These are phyloP conservation scores for Protobothrops mucrosquamatus DNA, from an alignment of 2,113 vertebrate species.

Conservation along the genomic window DNA sequence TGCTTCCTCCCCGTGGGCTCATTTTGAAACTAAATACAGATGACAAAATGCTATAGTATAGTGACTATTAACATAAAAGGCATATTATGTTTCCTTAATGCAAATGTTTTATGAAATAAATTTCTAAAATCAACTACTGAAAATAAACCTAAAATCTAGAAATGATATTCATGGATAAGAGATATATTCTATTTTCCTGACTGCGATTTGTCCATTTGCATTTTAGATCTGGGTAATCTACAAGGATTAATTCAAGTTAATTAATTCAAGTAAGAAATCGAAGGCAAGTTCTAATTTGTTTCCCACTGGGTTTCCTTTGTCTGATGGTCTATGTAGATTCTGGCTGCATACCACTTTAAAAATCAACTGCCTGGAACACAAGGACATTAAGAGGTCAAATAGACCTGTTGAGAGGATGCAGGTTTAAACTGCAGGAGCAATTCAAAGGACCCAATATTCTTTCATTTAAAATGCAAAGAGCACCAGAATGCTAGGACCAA, in stretches of 20 bases:
- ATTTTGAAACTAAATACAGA: conserved; percentile 68
- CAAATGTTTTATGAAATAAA: conserved; percentile 62
- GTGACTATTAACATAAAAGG: conserved; percentile 53
- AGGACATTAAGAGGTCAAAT: neutral
- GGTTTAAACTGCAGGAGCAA: neutral
- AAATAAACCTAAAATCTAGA: conserved; percentile 50
- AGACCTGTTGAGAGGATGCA: neutral
- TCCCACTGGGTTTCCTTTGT: neutral
- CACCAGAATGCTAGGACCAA: neutral
- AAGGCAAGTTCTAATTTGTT: conserved; percentile 33
- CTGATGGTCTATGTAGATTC: conserved; percentile 41
- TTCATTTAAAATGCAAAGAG: neutral
- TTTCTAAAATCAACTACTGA: conserved; percentile 44
- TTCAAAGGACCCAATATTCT: neutral
- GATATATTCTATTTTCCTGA: conserved; percentile 47
- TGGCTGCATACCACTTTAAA: conserved; percentile 6
- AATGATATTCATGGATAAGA: conserved; percentile 53
- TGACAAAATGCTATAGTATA: conserved; percentile 54
- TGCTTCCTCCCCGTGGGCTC: conserved; percentile 64
- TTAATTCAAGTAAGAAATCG: conserved; percentile 47
- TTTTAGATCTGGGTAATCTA: conserved; percentile 45
- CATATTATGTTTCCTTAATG: conserved; percentile 58
- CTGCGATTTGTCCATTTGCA: conserved; percentile 43
- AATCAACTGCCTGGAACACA: conserved; percentile 17
- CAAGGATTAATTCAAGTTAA: conserved; percentile 36